Percentiles rank a stretch among this genome's conserved stretches.
These are phyloP conservation scores for Nysson spinosus DNA, from an alignment of 2,888 invertebrate species.

Conservation along the genomic window DNA sequence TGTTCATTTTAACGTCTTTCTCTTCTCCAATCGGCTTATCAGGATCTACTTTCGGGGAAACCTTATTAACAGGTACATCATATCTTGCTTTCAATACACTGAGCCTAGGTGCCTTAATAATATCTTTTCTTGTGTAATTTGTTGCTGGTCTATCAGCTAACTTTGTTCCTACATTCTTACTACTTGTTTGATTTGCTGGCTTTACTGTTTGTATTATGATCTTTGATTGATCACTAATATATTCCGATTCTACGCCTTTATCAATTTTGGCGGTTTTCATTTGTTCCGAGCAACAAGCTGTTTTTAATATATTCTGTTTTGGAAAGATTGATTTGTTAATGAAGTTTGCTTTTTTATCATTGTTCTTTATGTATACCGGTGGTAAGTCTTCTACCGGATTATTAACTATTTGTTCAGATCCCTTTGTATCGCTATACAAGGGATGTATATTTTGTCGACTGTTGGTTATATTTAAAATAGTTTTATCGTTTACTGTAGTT, in stretches of 20 bases:
- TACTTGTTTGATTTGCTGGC: conserved; percentile 1
- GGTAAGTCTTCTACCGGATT: not conserved
- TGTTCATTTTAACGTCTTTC: conserved; percentile 48
- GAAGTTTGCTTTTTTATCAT: conserved; percentile 1
- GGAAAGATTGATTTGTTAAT: conserved; percentile 12
- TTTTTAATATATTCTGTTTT: conserved; percentile 16
- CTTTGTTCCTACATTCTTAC: conserved; percentile 47
- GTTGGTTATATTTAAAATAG: conserved; percentile 43
- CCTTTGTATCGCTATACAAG: conserved; percentile 6
- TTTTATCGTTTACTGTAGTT: conserved; percentile 36
- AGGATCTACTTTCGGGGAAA: conserved; percentile 22
- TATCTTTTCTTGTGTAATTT: conserved; percentile 53
- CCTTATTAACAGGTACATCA: conserved; percentile 6
- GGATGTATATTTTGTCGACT: not conserved
- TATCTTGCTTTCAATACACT: conserved; percentile 54
- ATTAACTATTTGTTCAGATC: not conserved
- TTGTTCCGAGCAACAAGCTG: not conserved
- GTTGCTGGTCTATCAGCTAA: conserved; percentile 41
- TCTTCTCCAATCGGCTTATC: conserved; percentile 12
- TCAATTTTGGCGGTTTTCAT: conserved; percentile 18
- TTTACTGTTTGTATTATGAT: conserved; percentile 5
- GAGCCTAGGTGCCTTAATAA: conserved; percentile 63
- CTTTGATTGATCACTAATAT: conserved; percentile 19
- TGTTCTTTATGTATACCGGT: conserved; percentile 7
- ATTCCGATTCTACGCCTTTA: conserved; percentile 22